These are phyloP conservation scores for Hartigia nigra DNA, from an alignment of 2,888 invertebrate genomes.

Conservation along the genomic window DNA sequence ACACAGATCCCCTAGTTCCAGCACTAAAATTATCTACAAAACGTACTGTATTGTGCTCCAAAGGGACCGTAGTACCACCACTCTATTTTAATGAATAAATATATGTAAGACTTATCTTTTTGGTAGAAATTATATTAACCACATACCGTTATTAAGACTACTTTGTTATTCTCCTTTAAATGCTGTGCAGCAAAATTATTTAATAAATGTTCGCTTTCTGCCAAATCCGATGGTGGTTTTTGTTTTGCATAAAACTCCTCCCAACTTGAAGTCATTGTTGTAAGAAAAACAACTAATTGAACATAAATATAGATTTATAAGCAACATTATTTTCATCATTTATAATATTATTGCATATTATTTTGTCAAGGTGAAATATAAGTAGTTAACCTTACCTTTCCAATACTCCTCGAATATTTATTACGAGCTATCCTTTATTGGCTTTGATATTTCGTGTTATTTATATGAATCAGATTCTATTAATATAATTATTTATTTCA, in stretches of 20 bases:
- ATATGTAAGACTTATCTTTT: not conserved
- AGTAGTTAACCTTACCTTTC: not conserved
- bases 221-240: conserved; percentile 81
- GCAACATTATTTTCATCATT: not conserved
- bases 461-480: not conserved
- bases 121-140: not conserved
- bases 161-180: conserved; percentile 74
- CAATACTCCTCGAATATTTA: not conserved
- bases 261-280: conserved; percentile 72
- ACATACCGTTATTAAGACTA: conserved; percentile 84
- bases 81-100: conserved; percentile 71
- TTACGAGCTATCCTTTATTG: not conserved
- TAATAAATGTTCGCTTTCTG: conserved; percentile 77
- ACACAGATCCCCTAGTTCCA: conserved; percentile 93
- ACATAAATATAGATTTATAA: conserved; percentile 2
- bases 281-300: not conserved
- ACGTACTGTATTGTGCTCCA: conserved; percentile 96
- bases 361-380: not conserved
- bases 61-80: conserved; percentile 95
- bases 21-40: conserved; percentile 99
- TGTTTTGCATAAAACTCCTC: conserved; percentile 87
- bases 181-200: conserved; percentile 82
- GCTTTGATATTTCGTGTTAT: not conserved
- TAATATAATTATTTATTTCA: not conserved
- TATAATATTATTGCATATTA: not conserved